Evolutionary conservation across 2,113 vertebrate species (phyloP), one percentile per base, ranked within the genome.

Genomic region (Trematocara variabile): DNA sequence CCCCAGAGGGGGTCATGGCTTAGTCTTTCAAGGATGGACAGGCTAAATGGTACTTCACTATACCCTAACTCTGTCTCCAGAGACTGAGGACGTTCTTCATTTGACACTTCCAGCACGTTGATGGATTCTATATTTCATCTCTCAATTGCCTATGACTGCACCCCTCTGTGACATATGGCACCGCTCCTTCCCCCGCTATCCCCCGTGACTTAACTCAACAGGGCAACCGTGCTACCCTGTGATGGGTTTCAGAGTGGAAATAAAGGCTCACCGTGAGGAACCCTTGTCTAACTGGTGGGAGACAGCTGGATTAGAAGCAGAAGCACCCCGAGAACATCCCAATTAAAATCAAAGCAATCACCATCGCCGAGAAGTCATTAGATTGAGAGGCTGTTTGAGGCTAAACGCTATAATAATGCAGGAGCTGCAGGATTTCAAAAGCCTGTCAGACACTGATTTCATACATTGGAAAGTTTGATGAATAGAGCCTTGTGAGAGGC

Each of bases 261-360:
- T 83, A 90, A 91, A 82, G 58, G 82, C 92, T 86, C 89, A 82
- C 89, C 28, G 77, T 58, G 84, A 92, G 87, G 89, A 85, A 79
- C 88, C 83, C 87, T 90, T 80, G 87, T 91, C 88, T 91, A 86
- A 94, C 90, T 78, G 92, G 91, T 85, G 86, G 88, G 90, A 95
- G 91, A 93, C 91, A 86, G 90, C 90, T 82, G 93, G 95, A 95
- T 95, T 93, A 94, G 90, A 83, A 55, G 87, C 87, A 25, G 82
- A 77, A n/a, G 90, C 88, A 12, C 81, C 90, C 90, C 65, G 33
- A 87, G 91, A 92, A 93, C 94, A 89, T 91, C 92, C 93, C 94
- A 94, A 95, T 95, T 95, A 96, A 95, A 95, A 95, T 94, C 94
- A 94, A 93, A 95, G 94, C 89, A 94, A 93, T 93, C 92, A 91